Evolutionary conservation across 2,113 vertebrate genomes (phyloP).

Genomic region (Physeter macrocephalus): DNA sequence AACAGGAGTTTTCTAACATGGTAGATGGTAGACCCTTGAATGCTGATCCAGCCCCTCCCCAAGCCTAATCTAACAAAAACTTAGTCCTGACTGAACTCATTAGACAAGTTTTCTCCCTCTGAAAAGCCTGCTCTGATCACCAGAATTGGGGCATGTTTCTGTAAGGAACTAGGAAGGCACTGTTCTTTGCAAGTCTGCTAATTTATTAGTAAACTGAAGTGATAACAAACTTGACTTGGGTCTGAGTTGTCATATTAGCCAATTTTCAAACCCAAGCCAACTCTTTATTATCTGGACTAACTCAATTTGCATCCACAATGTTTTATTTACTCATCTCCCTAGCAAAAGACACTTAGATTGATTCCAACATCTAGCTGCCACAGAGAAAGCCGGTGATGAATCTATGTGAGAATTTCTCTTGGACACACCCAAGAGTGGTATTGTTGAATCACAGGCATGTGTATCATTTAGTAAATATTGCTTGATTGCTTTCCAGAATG

Average conservation of each 20-base stretch:
- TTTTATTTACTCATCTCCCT: background rate
- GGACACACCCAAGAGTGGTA: background rate
- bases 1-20: background rate
- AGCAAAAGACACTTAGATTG: background rate
- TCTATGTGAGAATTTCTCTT: background rate
- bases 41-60: background rate
- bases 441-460: background rate
- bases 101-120: background rate
- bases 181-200: background rate
- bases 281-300: background rate
- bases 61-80: background rate
- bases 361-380: background rate
- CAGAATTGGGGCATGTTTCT: background rate
- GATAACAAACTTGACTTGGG: background rate
- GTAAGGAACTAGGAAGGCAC: background rate
- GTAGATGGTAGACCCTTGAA: background rate
- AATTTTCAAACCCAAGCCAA: background rate
- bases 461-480: background rate
- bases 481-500: background rate
- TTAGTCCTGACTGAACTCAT: background rate
- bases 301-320: background rate
- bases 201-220: background rate
- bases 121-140: background rate
- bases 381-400: background rate
- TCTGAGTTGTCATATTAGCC: background rate